phyloP scores from a whole-genome alignment of 2,797 vertebrate genomes.

The Sylvia borin region DNA sequence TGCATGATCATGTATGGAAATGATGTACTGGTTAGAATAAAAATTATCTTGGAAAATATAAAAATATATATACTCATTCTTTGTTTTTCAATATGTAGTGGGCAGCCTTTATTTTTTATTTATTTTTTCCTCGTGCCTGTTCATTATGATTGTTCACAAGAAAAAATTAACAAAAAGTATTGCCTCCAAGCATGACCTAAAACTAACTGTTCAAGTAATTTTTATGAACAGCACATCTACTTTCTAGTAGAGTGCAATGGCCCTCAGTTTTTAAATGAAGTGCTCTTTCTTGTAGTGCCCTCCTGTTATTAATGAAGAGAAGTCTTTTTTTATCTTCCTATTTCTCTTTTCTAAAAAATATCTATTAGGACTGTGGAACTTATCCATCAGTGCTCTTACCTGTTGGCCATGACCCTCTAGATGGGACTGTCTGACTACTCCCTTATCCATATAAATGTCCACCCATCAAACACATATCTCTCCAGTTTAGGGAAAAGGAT shows the following conservation, averaged over 20 bases:
- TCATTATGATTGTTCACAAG: not conserved
- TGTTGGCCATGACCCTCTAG: not conserved
- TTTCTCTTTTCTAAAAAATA: not conserved
- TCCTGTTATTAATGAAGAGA: not conserved
- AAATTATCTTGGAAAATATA: not conserved
- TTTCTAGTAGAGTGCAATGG: not conserved
- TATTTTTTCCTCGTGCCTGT: not conserved
- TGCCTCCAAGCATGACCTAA: not conserved
- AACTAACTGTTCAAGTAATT: not conserved
- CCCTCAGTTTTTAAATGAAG: not conserved
- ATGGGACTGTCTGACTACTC: not conserved
- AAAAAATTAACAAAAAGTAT: not conserved
- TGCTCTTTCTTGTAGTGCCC: fast-evolving
- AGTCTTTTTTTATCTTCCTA: fast-evolving
- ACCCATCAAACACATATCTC: not conserved
- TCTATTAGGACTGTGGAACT: not conserved
- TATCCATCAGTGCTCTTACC: not conserved
- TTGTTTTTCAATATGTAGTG: not conserved
- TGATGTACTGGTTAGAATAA: not conserved
- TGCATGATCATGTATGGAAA: not conserved
- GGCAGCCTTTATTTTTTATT: fast-evolving
- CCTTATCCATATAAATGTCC: not conserved
- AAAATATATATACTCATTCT: not conserved
- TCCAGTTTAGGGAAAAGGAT: not conserved
- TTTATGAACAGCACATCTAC: not conserved